Evolutionary conservation across 35 echinoderm and acorn worm species (phyloP).

Genomic region (Ptychodera flava): DNA sequence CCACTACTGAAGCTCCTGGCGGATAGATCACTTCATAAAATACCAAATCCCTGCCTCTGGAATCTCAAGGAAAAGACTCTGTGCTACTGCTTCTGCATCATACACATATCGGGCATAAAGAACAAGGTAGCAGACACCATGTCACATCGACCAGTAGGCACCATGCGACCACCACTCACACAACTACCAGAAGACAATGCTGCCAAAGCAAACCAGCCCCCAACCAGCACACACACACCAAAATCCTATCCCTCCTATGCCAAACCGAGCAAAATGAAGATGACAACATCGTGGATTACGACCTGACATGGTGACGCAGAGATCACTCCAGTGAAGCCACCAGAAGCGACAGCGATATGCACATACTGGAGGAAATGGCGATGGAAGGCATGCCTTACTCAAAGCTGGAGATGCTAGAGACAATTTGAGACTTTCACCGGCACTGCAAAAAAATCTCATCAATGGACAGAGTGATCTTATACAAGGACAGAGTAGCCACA

Average conservation of each 20-base stretch:
- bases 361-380: neutral
- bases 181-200: slow-evolving; percentile 37
- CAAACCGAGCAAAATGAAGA: neutral
- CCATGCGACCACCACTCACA: slow-evolving; percentile 6
- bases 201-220: neutral
- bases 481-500: neutral
- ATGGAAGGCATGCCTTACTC: neutral
- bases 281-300: too few species aligned
- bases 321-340: neutral
- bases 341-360: neutral
- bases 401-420: slow-evolving; percentile 1
- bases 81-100: slow-evolving; percentile 34
- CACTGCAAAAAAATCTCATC: neutral
- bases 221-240: neutral
- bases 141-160: too few species aligned
- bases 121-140: too few species aligned
- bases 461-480: too few species aligned
- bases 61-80: slow-evolving; percentile 60
- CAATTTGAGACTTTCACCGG: slow-evolving; percentile 13
- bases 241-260: neutral
- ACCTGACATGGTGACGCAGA: too few species aligned
- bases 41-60: slow-evolving; percentile 45
- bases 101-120: slow-evolving; percentile 31
- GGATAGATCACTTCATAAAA: slow-evolving; percentile 33
- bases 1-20: slow-evolving; percentile 39